Percentiles rank a stretch among this genome's conserved stretches.
These are phyloP conservation scores for Patella pellucida DNA, from an alignment of 2,888 invertebrate species.

Conservation along the genomic window DNA sequence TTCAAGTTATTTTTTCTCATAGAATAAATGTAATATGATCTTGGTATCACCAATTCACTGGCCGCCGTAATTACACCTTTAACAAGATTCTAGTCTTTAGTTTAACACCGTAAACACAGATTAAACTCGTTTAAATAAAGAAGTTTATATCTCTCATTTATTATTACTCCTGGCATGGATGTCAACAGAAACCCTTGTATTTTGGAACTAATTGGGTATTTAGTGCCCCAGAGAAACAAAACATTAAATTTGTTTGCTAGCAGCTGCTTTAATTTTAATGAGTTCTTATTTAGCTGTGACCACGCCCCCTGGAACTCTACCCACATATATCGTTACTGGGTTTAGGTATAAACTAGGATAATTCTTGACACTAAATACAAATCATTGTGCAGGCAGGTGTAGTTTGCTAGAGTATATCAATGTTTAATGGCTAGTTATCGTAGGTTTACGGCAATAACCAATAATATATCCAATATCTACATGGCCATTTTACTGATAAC, in stretches of 20 bases:
- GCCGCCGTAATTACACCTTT: too few relatives aligned
- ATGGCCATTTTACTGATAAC: background rate
- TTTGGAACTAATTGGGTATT: slow-evolving; percentile 10
- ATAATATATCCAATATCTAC: slow-evolving; percentile 9
- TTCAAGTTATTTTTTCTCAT: too few relatives aligned
- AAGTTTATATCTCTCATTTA: too few relatives aligned
- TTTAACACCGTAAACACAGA: too few relatives aligned
- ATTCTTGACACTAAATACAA: slow-evolving; percentile 1
- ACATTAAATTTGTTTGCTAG: slow-evolving; percentile 10
- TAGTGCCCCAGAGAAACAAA: slow-evolving; percentile 2
- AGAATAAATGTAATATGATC: too few relatives aligned
- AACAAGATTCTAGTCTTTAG: too few relatives aligned
- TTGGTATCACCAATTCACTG: too few relatives aligned
- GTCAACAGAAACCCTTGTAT: slow-evolving; percentile 3
- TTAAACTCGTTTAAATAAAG: too few relatives aligned
- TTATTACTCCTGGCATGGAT: background rate
- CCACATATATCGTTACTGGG: too few relatives aligned
- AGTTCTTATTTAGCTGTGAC: background rate
- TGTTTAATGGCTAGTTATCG: background rate
- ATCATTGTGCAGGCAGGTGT: slow-evolving; percentile 10
- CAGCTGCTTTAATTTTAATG: slow-evolving; percentile 8
- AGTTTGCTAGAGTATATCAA: background rate
- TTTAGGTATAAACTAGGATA: background rate
- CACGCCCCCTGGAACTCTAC: background rate
- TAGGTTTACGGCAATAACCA: background rate